These are phyloP conservation scores for Spermophilus dauricus DNA, from an alignment of 2,113 vertebrate species.

Conservation along the genomic window DNA sequence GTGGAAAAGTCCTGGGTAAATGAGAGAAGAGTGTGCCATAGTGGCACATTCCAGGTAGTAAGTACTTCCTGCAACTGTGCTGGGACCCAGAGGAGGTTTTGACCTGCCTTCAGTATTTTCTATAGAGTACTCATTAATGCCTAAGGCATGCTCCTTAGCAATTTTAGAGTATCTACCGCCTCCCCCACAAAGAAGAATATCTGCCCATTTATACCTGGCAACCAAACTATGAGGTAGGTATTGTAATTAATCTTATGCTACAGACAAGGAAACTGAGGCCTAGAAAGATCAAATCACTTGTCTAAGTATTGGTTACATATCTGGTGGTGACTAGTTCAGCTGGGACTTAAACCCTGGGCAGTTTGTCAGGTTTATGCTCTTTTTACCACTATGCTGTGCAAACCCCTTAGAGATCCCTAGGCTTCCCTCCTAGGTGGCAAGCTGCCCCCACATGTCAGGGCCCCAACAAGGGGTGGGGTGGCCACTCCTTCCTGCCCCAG, in stretches of 20 bases:
- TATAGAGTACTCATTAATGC: accelerated
- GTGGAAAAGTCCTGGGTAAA: not conserved
- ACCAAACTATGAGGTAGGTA: not conserved
- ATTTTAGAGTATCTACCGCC: not conserved
- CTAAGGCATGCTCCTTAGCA: not conserved
- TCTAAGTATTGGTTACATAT: not conserved
- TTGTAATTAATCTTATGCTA: not conserved
- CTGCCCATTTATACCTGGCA: not conserved
- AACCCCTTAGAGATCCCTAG: not conserved
- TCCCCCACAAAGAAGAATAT: too few relatives aligned
- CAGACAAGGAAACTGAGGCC: not conserved
- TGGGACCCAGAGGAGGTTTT: accelerated
- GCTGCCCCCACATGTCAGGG: accelerated
- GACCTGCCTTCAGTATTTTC: too few relatives aligned
- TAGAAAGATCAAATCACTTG: not conserved
- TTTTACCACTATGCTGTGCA: not conserved
- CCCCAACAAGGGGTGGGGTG: not conserved
- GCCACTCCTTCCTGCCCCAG: not conserved
- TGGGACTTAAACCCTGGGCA: not conserved
- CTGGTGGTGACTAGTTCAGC: not conserved
- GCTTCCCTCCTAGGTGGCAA: not conserved
- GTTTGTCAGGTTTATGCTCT: not conserved
- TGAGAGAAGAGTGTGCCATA: not conserved
- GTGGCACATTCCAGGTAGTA: accelerated
- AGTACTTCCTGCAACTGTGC: accelerated